Evolutionary conservation across 2,113 vertebrate species (phyloP), one percentile per base, ranked within the genome.

Genomic region (Percina caprodes): DNA sequence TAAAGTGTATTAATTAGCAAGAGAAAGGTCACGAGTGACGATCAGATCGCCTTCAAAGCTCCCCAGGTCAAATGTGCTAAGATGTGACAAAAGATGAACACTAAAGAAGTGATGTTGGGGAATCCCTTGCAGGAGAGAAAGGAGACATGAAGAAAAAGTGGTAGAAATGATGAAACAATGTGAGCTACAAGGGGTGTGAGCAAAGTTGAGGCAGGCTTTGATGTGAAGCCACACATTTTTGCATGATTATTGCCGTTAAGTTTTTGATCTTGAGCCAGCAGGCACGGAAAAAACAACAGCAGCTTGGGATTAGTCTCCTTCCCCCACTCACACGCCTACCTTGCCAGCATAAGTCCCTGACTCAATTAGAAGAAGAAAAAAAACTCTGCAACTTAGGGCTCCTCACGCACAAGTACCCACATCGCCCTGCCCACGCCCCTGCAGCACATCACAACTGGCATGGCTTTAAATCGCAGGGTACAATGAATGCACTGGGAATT

Each of bases 181-280:
- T 26, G 30, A 78, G 83, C 74, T 82, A 35, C 81, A 78, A 83
- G 89, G 89, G 82, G 85, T 82, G 90, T 84, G 86, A 86, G 88
- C 84, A 90, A 92, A 92, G 91, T 92, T 92, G 87, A 84, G 79
- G 85, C 77, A 82, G 65, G 65, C 91, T 94, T 93, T 94, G 93
- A 94, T 92, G 90, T 92, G 78, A 51, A 88, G 93, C 89, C 89
- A 88, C 91, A 89, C 87, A 88, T 92, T 93, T 42, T 80, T 90
- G 86, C 91, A 89, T 91, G 92, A 91, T 92, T 92, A 93, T 88
- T 88, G 92, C 89, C 90, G 90, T 84, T 90, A 86, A 92, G 86
- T 91, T 93, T 92, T 94, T 94, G 94, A 95, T 94, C 91, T 94
- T 4, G 6, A 92, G 90, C 92, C 92, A 93, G 90, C 89, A 92